Percentiles rank a stretch among this genome's conserved stretches.
These are phyloP conservation scores for Hippocampus barbouri DNA, from an alignment of 2,113 vertebrate species.

Conservation along the genomic window DNA sequence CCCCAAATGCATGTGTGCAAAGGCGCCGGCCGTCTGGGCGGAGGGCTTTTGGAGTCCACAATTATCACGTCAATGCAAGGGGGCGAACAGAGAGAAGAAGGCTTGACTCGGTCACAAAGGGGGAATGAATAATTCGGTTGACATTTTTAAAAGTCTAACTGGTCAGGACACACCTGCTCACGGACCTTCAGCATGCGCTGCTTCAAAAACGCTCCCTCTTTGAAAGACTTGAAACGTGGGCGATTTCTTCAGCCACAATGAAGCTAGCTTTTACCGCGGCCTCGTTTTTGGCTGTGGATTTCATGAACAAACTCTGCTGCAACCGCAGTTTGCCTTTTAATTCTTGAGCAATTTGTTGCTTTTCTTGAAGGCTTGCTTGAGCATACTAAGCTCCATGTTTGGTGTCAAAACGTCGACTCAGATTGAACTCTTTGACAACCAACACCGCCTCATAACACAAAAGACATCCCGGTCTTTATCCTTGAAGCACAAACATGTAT, in stretches of 20 bases:
- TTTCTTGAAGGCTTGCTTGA: not conserved
- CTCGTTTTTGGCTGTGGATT: not conserved
- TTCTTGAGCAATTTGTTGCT: not conserved
- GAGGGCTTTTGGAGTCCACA: no score
- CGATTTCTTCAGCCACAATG: constrained; percentile 3
- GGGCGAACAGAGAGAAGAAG: no score
- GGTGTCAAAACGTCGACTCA: not conserved
- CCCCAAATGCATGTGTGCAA: no score
- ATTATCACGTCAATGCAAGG: no score
- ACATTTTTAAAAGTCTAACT: constrained; percentile 50
- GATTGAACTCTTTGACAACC: not conserved
- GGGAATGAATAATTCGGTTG: no score
- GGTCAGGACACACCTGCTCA: constrained; percentile 49
- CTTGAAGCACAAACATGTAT: constrained; percentile 8
- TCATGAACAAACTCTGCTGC: not conserved
- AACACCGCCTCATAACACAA: not conserved
- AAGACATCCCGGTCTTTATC: not conserved
- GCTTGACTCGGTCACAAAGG: no score
- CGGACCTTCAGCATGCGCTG: constrained; percentile 42
- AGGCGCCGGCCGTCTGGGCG: no score
- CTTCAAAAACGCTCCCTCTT: constrained; percentile 19
- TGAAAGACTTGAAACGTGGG: not conserved
- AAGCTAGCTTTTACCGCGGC: not conserved
- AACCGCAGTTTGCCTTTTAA: not conserved
- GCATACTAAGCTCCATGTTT: constrained; percentile 1